Evolutionary conservation across 2,113 vertebrate species (phyloP), one percentile per base, ranked within the genome.

Genomic region (Balaeniceps rex): DNA sequence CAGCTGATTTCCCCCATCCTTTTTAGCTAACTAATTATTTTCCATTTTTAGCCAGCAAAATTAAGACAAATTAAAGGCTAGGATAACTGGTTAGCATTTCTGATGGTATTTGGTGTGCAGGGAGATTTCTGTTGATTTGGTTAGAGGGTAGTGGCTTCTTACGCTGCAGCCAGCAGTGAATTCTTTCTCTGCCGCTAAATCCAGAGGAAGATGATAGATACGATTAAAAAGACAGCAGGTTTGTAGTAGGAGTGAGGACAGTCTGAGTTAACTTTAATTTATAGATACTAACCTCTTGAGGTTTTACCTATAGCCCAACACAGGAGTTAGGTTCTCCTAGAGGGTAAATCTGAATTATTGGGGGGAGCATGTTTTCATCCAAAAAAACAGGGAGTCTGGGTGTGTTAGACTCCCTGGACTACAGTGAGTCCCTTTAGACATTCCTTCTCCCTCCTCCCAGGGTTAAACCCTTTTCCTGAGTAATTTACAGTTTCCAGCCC

Each of bases 21-120:
- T 94, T 97, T 91, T 81, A 92, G 85, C 71, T 91, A 36, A 34
- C 22, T 93, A 93, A 95, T 89, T 69, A 61, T 88, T 96, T 96
- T 96, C 92, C 68, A 69, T 42, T 89, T 94, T 92, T 85, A 94
- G 74, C 44, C 19, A 58, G n/a, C 19, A 42, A 18, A 88, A 69
- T 60, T 55, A 65, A 87, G 60, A 70, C 12, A 42, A 19, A n/a
- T 49, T 71, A 55, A 87, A 74, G 16, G 12, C 36, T 8, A 58
- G 22, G 22, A 82, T 69, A 57, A 74, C 38, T 93, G 70, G 34
- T 83, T 66, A 46, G 34, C 24, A 86, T 88, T 95, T 71, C 60
- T 54, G n/a, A 52, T 88, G 18, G 19, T 83, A 54, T 34, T 46
- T 65, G 49, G 19, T 66, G 33, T 33, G 21, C 46, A 57, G 33